A percentile compares a stretch with the other conserved stretches of the same genome.
Conservation (phyloP, 2,113 vertebrate genomes). For the Tor tambroides region DNA sequence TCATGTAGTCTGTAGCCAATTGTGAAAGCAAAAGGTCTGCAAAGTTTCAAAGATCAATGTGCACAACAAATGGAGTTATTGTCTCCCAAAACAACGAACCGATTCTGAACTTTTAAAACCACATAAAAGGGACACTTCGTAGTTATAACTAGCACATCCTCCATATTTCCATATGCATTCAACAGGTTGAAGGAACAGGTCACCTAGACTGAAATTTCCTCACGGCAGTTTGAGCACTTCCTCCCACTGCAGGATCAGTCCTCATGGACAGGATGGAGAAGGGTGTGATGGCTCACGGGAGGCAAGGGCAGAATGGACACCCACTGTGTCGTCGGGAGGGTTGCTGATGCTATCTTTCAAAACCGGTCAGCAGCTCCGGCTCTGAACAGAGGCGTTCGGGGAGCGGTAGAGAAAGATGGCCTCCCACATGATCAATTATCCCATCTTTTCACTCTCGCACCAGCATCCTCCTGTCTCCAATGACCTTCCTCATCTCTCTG, state of each 20-base stretch:
- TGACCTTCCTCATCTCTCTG: constrained; percentile 46
- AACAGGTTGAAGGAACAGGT: constrained; percentile 2
- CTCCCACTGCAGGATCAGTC: constrained; percentile 20
- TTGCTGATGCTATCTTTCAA: constrained; percentile 9
- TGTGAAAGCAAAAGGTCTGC: too few species aligned
- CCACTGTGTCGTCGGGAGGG: constrained; percentile 33
- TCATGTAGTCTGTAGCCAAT: too few species aligned
- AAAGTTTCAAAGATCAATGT: too few species aligned
- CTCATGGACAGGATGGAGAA: constrained; percentile 31
- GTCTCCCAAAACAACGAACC: too few species aligned
- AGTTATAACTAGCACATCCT: background rate
- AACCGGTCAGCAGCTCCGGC: constrained; percentile 17
- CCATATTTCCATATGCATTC: constrained; percentile 2
- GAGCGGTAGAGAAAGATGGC: constrained; percentile 32
- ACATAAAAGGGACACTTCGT: background rate
- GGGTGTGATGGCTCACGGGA: background rate
- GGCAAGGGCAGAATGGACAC: constrained; percentile 38
- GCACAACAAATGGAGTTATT: too few species aligned
- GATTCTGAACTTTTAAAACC: too few species aligned
- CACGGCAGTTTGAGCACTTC: constrained; percentile 16
- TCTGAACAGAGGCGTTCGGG: constrained; percentile 24
- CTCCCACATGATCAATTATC: constrained; percentile 57
- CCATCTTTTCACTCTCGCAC: constrained; percentile 34
- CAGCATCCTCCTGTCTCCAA: constrained; percentile 26
- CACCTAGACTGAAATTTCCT: constrained; percentile 1